Conservation (phyloP, 53 echinoderm and acorn worm genomes). For the Patiria pectinifera region DNA sequence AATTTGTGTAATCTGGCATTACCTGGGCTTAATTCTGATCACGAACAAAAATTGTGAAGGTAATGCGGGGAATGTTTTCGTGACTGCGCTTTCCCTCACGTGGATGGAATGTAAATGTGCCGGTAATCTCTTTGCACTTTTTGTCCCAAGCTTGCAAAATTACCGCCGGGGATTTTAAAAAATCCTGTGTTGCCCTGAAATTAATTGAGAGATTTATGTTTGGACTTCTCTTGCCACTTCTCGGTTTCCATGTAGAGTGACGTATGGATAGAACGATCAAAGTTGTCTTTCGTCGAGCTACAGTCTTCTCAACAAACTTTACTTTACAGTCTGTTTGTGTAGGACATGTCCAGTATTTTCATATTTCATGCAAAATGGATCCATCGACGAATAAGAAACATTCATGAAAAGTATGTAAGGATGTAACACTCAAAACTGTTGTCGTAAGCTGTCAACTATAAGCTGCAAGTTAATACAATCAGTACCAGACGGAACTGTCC, state of each 20-base stretch:
- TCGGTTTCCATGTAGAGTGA: background rate
- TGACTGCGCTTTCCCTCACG: background rate
- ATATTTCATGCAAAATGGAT: no score
- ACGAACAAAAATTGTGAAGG: background rate
- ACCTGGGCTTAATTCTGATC: background rate
- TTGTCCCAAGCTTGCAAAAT: background rate
- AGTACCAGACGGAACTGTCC: no score
- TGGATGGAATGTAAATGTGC: conserved; percentile 4
- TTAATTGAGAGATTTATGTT: background rate
- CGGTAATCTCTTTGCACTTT: conserved; percentile 47
- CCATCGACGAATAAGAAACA: no score
- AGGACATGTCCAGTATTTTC: no score
- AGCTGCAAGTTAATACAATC: no score
- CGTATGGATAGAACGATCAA: background rate
- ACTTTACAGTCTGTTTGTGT: no score
- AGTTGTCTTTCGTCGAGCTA: background rate
- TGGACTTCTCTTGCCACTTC: background rate
- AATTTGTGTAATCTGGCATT: background rate
- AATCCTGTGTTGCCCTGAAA: background rate
- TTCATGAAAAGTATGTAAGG: no score
- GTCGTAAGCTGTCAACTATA: no score
- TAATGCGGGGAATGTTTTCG: background rate
- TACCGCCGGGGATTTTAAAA: background rate
- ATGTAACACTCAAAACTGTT: no score
- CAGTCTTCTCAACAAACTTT: background rate